These are phyloP conservation scores for Drosophila arawakana DNA, from an alignment of 1,140 invertebrate species.

Conservation along the genomic window DNA sequence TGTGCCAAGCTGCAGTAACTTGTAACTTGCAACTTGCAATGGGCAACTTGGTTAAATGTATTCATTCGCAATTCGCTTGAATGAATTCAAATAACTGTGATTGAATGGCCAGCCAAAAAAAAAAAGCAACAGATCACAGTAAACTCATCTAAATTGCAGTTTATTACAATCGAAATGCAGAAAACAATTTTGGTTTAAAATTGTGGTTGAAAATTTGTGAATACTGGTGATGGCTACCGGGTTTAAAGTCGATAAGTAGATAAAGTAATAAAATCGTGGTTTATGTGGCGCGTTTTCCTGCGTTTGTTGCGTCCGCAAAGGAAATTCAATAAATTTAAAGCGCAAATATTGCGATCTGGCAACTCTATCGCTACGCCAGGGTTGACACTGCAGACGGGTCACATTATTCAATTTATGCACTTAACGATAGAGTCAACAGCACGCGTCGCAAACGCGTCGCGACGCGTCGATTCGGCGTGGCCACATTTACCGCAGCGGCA, in stretches of 20 bases:
- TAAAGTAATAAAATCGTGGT: conserved; percentile 53
- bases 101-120: conserved; percentile 27
- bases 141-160: conserved; percentile 1
- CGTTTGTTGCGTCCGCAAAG: conserved; percentile 1
- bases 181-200: conserved; percentile 10
- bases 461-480: conserved; percentile 20
- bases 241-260: conserved; percentile 21
- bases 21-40: conserved; percentile 19
- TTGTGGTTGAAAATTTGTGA: conserved; percentile 13
- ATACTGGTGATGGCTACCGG: not conserved
- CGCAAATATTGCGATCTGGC: conserved; percentile 50
- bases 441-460: no score
- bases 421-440: conserved; percentile 65
- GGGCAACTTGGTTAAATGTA: conserved; percentile 43
- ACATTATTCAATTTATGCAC: conserved; percentile 78
- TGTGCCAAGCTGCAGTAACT: conserved; percentile 33
- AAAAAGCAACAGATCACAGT: not conserved
- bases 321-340: conserved; percentile 67
- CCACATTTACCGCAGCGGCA: conserved; percentile 50
- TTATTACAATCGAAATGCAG: conserved; percentile 14
- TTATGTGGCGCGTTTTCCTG: conserved; percentile 37
- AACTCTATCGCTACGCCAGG: conserved; percentile 40
- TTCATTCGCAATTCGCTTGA: conserved; percentile 46
- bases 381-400: conserved; percentile 43
- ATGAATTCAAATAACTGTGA: conserved; percentile 54